These are phyloP conservation scores for Betta splendens DNA, from an alignment of 2,797 vertebrate genomes.

Conservation along the genomic window DNA sequence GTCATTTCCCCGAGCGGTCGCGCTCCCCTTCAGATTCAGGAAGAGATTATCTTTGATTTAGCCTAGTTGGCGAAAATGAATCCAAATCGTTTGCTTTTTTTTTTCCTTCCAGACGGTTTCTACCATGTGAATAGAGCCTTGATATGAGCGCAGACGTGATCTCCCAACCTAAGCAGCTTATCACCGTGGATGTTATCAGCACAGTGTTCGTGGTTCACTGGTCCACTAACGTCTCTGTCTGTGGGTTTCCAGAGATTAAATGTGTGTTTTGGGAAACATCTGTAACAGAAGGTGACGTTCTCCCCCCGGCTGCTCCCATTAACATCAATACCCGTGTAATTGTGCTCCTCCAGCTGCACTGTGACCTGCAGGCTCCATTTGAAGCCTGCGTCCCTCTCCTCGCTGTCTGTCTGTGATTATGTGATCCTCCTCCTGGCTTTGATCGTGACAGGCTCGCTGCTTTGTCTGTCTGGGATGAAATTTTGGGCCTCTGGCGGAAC, in stretches of 20 bases:
- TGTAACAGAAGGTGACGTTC: neutral
- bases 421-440: constrained; percentile 53
- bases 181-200: constrained; percentile 1
- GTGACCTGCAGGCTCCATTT: constrained; percentile 7
- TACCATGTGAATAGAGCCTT: neutral
- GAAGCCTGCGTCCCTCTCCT: constrained; percentile 31
- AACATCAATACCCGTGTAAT: constrained; percentile 17
- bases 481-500: constrained; percentile 30
- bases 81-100: neutral
- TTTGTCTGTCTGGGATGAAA: constrained; percentile 66
- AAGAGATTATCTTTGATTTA: too few relatives aligned
- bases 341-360: constrained; percentile 35
- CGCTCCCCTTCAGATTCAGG: too few relatives aligned
- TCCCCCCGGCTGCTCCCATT: constrained; percentile 6
- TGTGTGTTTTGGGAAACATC: too few relatives aligned
- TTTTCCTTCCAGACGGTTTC: neutral
- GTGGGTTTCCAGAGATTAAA: too few relatives aligned
- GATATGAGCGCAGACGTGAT: too few relatives aligned
- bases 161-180: neutral
- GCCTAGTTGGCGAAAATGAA: too few relatives aligned
- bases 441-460: constrained; percentile 50
- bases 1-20: constrained; percentile 13
- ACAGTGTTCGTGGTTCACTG: neutral
- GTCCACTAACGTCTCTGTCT: too few relatives aligned
- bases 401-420: constrained; percentile 54